Percentiles rank a stretch among this genome's conserved stretches.
phyloP scores from a whole-genome alignment of 1,140 invertebrate genomes.

The Drosophila saltans region DNA sequence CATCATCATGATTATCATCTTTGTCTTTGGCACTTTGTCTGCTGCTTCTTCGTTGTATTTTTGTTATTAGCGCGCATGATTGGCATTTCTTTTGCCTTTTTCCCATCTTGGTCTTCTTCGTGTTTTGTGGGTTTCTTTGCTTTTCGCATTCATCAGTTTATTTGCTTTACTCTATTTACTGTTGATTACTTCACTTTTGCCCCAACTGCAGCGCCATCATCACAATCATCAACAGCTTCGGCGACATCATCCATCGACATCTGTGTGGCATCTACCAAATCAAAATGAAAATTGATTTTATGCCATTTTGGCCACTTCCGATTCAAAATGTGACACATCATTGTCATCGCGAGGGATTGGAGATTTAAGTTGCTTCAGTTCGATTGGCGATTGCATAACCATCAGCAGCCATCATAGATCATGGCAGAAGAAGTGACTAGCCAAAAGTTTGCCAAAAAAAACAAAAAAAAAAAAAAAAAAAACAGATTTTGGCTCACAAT shows the following conservation, averaged over 20 bases:
- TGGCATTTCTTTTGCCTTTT: constrained; percentile 64
- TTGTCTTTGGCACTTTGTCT: constrained; percentile 16
- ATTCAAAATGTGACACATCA: constrained; percentile 64
- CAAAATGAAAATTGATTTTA: constrained; percentile 66
- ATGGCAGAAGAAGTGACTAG: constrained; percentile 61
- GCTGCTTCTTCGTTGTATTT: constrained; percentile 38
- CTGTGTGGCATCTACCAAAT: constrained; percentile 25
- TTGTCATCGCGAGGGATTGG: constrained; percentile 25
- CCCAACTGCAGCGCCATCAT: constrained; percentile 30
- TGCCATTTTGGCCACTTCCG: constrained; percentile 62
- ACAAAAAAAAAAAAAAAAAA: too few species aligned
- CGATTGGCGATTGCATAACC: constrained; percentile 49
- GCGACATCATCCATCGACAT: constrained; percentile 11
- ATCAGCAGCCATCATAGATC: constrained; percentile 10
- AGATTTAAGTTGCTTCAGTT: constrained; percentile 6
- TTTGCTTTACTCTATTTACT: constrained; percentile 67
- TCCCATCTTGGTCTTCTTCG: not conserved
- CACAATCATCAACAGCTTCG: not conserved
- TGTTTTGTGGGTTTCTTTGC: constrained; percentile 38
- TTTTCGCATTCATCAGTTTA: constrained; percentile 57
- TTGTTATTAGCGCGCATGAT: constrained; percentile 77
- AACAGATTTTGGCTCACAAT: constrained; percentile 23
- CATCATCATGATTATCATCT: constrained; percentile 13
- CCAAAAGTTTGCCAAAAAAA: constrained; percentile 47
- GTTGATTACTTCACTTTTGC: constrained; percentile 70